Base-by-base conservation (phyloP, 30 jellyfish, hydroid and myxozoan genomes). In the Cassiopea andromeda region DNA sequence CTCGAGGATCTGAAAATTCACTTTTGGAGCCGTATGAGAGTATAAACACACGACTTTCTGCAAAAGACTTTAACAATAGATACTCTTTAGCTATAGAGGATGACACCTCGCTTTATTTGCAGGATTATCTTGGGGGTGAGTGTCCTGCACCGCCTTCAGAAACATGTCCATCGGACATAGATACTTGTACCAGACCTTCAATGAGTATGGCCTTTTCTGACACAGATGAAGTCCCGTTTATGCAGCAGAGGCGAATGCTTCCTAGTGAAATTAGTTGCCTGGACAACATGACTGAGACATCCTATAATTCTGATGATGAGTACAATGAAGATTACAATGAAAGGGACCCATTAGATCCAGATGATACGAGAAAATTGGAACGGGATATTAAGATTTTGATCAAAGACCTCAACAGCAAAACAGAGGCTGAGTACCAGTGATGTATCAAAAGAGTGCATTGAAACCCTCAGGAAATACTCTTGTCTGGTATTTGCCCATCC, bases 261-360 rank as follows among this genome's bases (percentile, higher is more conserved):
- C 92, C 91, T 1, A 86, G 97, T 83, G 98, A 90, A 50, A 81
- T 85, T 44, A 87, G 96, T 64, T 60, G 91, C 80, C 78, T 85
- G 14, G 93, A 85, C 64, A 95, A 90, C 84, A n/a, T 73, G 75
- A 85, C 99, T 8, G 97, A 78, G 80, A 92, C 98, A 27, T 91
- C 99, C 5, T 91, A 85, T 69, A 96, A 92, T 75, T 91, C 99
- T 0, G 97, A 91, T 46, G 97, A 89, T 27, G 87, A 88, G 67
- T 88, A 84, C 66, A 92, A 93, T 13, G 96, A 86, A 44, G 93
- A 83, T 50, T 85, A 76, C 60, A 57, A 61, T 50, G 98, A 94
- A 54, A 61, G 58, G 50, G 99, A 96, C 78, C 97, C 97, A 1
- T 60, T 96, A 82, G 99, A 96, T 70, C 97, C 97, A 43, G 97